phyloP scores from a whole-genome alignment of 2,797 vertebrate genomes.

The Adelosebastes latens region DNA sequence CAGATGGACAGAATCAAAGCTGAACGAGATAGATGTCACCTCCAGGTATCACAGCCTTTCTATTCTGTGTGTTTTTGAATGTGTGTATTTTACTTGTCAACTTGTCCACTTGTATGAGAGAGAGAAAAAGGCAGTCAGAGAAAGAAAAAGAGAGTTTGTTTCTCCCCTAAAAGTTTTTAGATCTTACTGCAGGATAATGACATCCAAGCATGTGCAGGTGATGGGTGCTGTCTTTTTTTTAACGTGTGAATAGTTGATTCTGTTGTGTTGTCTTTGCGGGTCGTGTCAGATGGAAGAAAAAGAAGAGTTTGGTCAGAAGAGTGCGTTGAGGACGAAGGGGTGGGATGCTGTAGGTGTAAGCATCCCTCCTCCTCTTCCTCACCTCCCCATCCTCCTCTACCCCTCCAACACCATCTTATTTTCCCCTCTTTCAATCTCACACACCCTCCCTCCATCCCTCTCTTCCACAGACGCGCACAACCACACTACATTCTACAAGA shows the following conservation, averaged over 20 bases:
- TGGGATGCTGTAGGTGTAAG: conserved; percentile 78
- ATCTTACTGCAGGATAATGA: background rate
- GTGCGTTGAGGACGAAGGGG: conserved; percentile 68
- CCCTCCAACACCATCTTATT: conserved; percentile 81
- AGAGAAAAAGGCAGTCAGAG: background rate
- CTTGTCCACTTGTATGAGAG: background rate
- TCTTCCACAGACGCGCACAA: conserved; percentile 84
- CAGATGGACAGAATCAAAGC: conserved; percentile 49
- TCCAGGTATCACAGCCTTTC: conserved; percentile 22
- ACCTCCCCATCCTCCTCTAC: conserved; percentile 59
- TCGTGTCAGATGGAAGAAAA: conserved; percentile 57
- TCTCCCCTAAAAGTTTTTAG: conserved; percentile 38
- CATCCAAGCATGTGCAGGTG: background rate
- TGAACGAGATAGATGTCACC: conserved; percentile 15
- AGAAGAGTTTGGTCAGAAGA: conserved; percentile 61
- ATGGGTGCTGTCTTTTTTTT: background rate
- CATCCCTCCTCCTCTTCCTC: conserved; percentile 48
- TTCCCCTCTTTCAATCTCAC: conserved; percentile 83
- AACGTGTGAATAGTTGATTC: conserved; percentile 17
- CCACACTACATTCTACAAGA: conserved; percentile 90
- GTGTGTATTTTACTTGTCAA: conserved; percentile 32
- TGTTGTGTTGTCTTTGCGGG: conserved; percentile 16
- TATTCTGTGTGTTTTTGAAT: background rate
- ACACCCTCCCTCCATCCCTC: conserved; percentile 82
- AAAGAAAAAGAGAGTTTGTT: conserved; percentile 34